Evolutionary conservation across 2,113 vertebrate species (phyloP), one percentile per base, ranked within the genome.

Genomic region (Myrmecophaga tridactyla): DNA sequence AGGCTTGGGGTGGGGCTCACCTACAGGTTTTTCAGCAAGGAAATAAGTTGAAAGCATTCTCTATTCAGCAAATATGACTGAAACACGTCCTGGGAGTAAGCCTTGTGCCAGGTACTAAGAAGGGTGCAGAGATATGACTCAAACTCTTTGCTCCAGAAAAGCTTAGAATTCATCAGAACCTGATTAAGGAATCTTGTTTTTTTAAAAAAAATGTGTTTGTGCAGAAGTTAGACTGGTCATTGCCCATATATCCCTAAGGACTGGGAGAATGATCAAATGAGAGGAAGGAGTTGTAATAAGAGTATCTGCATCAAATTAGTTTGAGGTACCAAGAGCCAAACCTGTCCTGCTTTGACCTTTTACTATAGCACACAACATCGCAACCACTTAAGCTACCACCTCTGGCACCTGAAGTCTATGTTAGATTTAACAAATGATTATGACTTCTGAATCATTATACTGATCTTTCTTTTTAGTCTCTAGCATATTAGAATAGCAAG

Each of bases 291-390:
- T n/a, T n/a, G n/a, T n/a, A n/a, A n/a, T n/a, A n/a, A n/a, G n/a
- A n/a, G n/a, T n/a, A n/a, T n/a, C n/a, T n/a, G n/a, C n/a, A 31
- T 53, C 72, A 96, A 94, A 60, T 63, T 39, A 53, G 86, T 43
- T 89, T 41, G 39, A 82, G 39, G 36, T 39, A 72, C 63, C 20
- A 12, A 86, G n/a, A 70, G 60, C 21, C 65, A 90, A 46, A 86
- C 39, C 6, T 85, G 85, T 91, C 43, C 63, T 11, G 23, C 21
- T 86, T 82, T 25, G 7, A 18, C 11, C 81, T 88, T 88, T 95
- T 48, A 53, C 4, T 43, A 4, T 18, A 92, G 29, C 14, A 90
- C 8, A 63, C 7, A 83, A 65, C 7, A 69, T n/a, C 18, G 43
- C 77, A 12, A 29, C 17, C 14, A 69, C 23, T 53, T 62, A 34